These are phyloP conservation scores for Cherax destructor DNA, from an alignment of 1,140 invertebrate genomes.

Conservation along the genomic window DNA sequence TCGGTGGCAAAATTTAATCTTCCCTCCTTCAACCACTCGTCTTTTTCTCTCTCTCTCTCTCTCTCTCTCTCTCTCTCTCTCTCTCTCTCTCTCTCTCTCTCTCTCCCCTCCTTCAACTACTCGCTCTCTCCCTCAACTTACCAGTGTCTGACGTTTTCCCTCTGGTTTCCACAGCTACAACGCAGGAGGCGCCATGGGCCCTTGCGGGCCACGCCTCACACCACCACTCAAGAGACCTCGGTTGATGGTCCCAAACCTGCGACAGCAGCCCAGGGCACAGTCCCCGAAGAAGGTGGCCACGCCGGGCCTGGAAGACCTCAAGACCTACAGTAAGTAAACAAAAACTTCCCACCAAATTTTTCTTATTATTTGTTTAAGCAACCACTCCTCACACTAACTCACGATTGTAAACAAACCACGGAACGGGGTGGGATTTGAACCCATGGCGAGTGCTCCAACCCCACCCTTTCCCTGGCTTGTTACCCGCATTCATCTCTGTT, in stretches of 20 bases:
- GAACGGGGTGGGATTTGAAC: too few relatives aligned
- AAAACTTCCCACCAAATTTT: neutral
- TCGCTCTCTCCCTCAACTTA: neutral
- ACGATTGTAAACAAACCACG: too few relatives aligned
- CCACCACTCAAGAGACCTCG: slow-evolving; percentile 80
- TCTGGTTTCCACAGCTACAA: slow-evolving; percentile 78
- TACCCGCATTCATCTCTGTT: too few relatives aligned
- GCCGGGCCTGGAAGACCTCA: slow-evolving; percentile 77
- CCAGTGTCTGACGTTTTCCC: neutral
- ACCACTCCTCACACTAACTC: too few relatives aligned
- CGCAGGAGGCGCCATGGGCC: slow-evolving; percentile 78
- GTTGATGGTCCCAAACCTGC: slow-evolving; percentile 78
- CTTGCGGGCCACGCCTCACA: slow-evolving; percentile 77
- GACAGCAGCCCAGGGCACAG: slow-evolving; percentile 72
- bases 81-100: neutral
- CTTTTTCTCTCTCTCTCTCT: neutral
- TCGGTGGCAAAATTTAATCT: neutral
- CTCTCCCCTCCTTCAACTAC: too few relatives aligned
- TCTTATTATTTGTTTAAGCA: too few relatives aligned
- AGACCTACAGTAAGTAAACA: slow-evolving; percentile 81
- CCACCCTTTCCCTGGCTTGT: too few relatives aligned
- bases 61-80: neutral
- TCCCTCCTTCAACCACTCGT: too few relatives aligned
- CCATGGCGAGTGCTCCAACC: too few relatives aligned
- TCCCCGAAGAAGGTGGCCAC: slow-evolving; percentile 71